A percentile compares a stretch with the other conserved stretches of the same genome.
Conservation (phyloP, 1,140 invertebrate genomes). For the Papilio polytes region DNA sequence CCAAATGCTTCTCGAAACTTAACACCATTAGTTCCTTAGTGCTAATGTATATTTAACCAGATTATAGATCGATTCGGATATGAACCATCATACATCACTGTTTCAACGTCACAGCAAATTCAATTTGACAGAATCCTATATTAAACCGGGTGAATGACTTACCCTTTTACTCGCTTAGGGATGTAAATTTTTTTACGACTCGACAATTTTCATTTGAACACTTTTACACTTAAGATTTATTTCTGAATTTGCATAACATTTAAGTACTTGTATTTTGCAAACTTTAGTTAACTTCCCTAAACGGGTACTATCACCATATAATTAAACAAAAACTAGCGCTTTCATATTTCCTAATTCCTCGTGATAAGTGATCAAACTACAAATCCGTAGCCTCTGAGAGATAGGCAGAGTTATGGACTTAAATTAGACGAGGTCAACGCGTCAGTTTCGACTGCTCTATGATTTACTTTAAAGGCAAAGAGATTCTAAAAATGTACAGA, state of each 20-base stretch:
- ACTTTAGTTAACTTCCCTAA: too few relatives aligned
- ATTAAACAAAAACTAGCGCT: not conserved
- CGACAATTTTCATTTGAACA: constrained; percentile 7
- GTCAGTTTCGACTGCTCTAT: too few relatives aligned
- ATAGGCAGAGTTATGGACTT: too few relatives aligned
- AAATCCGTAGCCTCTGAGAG: too few relatives aligned
- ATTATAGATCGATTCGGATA: not conserved
- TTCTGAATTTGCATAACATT: constrained; percentile 12
- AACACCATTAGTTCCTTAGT: constrained; percentile 11
- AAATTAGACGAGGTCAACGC: too few relatives aligned
- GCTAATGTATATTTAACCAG: constrained; percentile 15
- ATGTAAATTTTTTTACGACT: not conserved
- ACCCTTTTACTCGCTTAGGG: not conserved
- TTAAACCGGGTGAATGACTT: not conserved
- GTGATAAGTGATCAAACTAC: too few relatives aligned
- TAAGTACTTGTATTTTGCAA: not conserved
- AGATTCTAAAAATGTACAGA: too few relatives aligned
- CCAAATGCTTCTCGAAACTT: constrained; percentile 36
- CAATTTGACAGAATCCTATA: not conserved
- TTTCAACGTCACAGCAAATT: not conserved
- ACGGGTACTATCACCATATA: too few relatives aligned
- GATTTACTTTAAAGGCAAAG: too few relatives aligned
- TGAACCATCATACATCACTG: not conserved
- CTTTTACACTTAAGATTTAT: not conserved
- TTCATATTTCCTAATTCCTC: too few relatives aligned